A percentile compares a stretch with the other conserved stretches of the same genome.
phyloP scores from a whole-genome alignment of 2,113 vertebrate species.

The Phyllostomus discolor region DNA sequence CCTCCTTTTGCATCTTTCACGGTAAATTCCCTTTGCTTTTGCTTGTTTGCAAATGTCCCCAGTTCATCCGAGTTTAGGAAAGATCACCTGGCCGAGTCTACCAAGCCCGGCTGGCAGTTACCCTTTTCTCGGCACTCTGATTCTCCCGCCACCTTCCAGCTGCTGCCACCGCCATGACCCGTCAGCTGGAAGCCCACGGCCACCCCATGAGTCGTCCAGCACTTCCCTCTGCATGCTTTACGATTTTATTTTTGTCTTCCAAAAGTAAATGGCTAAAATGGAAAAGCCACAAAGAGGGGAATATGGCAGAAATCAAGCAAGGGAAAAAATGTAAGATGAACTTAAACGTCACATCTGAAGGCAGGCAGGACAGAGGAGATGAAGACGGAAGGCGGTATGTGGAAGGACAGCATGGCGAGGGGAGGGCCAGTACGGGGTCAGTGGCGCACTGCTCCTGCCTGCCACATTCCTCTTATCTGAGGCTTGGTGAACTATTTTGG shows the following conservation, averaged over 20 bases:
- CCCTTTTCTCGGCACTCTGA: accelerated
- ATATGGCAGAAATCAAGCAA: background rate
- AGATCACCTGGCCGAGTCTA: accelerated
- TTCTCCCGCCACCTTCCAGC: background rate
- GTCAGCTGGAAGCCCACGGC: background rate
- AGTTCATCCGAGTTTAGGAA: background rate
- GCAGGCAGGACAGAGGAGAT: background rate
- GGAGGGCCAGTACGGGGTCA: accelerated
- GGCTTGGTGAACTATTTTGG: background rate
- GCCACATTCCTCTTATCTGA: background rate
- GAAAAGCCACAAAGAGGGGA: background rate
- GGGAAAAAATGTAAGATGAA: background rate
- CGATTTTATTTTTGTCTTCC: background rate
- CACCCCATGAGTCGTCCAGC: background rate
- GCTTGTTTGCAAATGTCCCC: background rate
- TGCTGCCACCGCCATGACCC: accelerated
- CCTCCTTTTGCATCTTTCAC: background rate
- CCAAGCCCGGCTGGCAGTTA: accelerated
- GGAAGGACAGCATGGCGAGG: accelerated
- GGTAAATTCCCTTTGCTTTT: background rate
- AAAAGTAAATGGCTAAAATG: background rate
- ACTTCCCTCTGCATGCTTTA: background rate
- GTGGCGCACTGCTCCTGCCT: accelerated
- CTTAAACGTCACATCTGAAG: background rate
- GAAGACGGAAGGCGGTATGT: no score